phyloP scores from a whole-genome alignment of 2,888 invertebrate genomes.

The Sabellastarte sp. region DNA sequence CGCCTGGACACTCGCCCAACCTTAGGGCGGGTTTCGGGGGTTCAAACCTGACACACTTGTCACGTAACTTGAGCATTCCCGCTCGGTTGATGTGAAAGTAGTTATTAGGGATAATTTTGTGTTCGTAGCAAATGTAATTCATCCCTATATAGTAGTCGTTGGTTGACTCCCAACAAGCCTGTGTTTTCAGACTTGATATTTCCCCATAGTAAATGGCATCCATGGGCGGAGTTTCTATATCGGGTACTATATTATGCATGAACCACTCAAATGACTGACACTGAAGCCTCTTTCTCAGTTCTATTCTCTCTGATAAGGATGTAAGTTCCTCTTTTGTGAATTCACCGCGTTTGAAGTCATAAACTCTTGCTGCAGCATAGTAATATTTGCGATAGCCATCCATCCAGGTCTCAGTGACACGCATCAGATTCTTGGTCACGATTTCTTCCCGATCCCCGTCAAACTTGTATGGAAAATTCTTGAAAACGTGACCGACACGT shows the following conservation, averaged over 20 bases:
- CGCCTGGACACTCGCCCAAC: slow-evolving; percentile 26
- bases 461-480: slow-evolving; percentile 33
- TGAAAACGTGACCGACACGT: slow-evolving; percentile 36
- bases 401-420: slow-evolving; percentile 38
- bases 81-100: slow-evolving; percentile 24
- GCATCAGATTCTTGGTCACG: slow-evolving; percentile 34
- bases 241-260: slow-evolving; percentile 55
- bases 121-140: slow-evolving; percentile 33
- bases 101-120: slow-evolving; percentile 35
- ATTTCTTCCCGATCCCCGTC: slow-evolving; percentile 30
- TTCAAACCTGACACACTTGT: slow-evolving; percentile 25
- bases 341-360: slow-evolving; percentile 25
- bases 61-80: slow-evolving; percentile 24
- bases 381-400: slow-evolving; percentile 31
- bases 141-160: slow-evolving; percentile 30
- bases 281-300: slow-evolving; percentile 75
- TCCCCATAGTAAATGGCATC: slow-evolving; percentile 33
- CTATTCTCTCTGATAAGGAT: slow-evolving; percentile 62
- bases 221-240: slow-evolving; percentile 58
- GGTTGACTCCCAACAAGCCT: slow-evolving; percentile 33
- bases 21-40: slow-evolving; percentile 19
- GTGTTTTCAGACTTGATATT: slow-evolving; percentile 28
- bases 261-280: slow-evolving; percentile 86
- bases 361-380: slow-evolving; percentile 29
- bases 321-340: slow-evolving; percentile 21